These are phyloP conservation scores for Anguilla pacifica DNA, from an alignment of 2,797 vertebrate genomes.

Conservation along the genomic window DNA sequence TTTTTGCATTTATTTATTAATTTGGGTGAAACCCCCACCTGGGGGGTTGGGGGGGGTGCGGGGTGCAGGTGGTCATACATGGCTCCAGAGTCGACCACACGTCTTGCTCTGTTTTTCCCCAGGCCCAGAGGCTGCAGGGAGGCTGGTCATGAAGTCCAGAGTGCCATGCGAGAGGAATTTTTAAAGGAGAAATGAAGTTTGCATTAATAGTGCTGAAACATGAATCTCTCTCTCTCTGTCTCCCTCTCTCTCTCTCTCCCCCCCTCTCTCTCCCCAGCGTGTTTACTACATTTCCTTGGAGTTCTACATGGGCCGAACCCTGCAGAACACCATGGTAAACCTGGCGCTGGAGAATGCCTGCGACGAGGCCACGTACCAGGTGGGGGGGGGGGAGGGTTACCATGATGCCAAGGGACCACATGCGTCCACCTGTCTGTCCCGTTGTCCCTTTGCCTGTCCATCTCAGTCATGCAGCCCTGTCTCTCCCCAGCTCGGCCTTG, in stretches of 20 bases:
- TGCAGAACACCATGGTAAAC: conserved; percentile 99
- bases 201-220: neutral
- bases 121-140: no score
- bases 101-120: no score
- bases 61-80: no score
- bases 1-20: no score
- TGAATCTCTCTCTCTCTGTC: neutral
- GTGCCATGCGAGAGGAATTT: neutral
- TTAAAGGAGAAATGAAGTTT: neutral
- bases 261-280: conserved; percentile 71
- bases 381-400: conserved; percentile 46
- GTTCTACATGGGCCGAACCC: conserved; percentile 98
- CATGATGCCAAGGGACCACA: neutral
- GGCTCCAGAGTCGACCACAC: no score
- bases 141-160: no score
- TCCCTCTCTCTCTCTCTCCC: conserved; percentile 19
- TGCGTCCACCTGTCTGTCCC: neutral
- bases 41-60: no score
- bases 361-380: conserved; percentile 96
- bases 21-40: no score
- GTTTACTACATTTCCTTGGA: conserved; percentile 97
- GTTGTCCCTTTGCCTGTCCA: neutral
- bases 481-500: conserved; percentile 84
- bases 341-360: conserved; percentile 93
- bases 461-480: neutral